Evolutionary conservation across 2,797 vertebrate genomes (phyloP), one percentile per base, ranked within the genome.

Genomic region (Pempheris klunzingeri): DNA sequence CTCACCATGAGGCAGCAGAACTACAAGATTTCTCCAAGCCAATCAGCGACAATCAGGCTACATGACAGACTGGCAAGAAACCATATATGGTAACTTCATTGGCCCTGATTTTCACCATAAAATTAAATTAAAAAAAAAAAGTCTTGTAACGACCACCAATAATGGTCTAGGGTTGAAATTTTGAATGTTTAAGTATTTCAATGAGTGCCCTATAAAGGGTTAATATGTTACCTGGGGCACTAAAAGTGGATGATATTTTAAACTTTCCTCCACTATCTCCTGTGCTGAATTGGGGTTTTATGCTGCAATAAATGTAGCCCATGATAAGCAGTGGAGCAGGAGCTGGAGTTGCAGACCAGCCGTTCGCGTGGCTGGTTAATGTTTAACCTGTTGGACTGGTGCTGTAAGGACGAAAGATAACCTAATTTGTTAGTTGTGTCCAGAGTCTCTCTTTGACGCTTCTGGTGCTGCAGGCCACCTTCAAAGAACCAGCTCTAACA

Each of bases 311-410:
- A 75, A 81, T 52, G 58, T 52, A 71, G 55, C 57, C 70, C 53
- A 39, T 15, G 38, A 68, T 54, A 82, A 32, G 70, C 41, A 72
- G 41, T 60, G 60, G 72, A 74, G 74, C 62, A 73, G 52, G 17
- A 76, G 66, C 55, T 66, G 60, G 7, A 49, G 59, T 50, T 32
- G 72, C 53, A 22, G 72, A 62, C 43, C 57, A 61, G 58, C 59
- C 17, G 54, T 49, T 84, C 77, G 68, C 38, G 78, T 90, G 82
- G 81, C 76, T 55, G 60, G 79, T 85, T 78, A 84, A 87, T 85
- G 38, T 77, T 53, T 83, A 83, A 87, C 71, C 65, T 55, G 74
- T 65, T 73, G 2, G 6, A 81, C 60, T 11, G 34, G 57, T 47
- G 54, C 50, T 55, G 57, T 7, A 12, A 32, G 39, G 30, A 83